Percentiles rank a stretch among this genome's conserved stretches.
Conservation (phyloP, 1,140 invertebrate genomes). For the Atta cephalotes region DNA sequence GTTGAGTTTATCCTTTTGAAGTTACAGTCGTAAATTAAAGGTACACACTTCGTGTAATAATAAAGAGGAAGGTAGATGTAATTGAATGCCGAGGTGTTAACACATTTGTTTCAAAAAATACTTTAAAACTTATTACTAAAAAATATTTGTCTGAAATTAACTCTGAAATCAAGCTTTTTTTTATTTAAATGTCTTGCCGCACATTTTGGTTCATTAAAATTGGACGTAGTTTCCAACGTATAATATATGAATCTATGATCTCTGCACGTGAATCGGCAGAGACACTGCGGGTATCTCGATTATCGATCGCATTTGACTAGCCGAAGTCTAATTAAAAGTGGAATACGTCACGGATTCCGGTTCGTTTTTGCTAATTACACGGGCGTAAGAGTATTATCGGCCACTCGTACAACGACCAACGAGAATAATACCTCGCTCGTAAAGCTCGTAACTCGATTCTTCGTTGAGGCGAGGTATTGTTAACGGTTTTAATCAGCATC, state of each 20-base stretch:
- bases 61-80: background rate
- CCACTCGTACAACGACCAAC: slow-evolving; percentile 54
- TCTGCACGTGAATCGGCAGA: background rate
- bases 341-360: slow-evolving; percentile 41
- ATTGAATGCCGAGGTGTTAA: background rate
- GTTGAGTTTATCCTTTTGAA: background rate
- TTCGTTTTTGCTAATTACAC: slow-evolving; percentile 60
- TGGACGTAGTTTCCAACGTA: background rate
- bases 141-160: background rate
- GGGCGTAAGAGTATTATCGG: slow-evolving; percentile 58
- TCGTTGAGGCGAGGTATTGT: slow-evolving; percentile 53
- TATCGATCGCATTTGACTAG: slow-evolving; percentile 46
- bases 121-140: background rate
- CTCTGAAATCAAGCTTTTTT: background rate
- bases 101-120: background rate
- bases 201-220: background rate
- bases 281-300: background rate
- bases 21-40: background rate
- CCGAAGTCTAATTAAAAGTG: slow-evolving; percentile 55
- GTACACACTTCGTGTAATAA: background rate
- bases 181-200: background rate
- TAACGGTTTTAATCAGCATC: slow-evolving; percentile 63
- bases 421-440: slow-evolving; percentile 62
- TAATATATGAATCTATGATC: background rate
- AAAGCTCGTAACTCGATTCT: slow-evolving; percentile 59